phyloP scores from a whole-genome alignment of 2,888 invertebrate genomes.

The Philaethria dido region DNA sequence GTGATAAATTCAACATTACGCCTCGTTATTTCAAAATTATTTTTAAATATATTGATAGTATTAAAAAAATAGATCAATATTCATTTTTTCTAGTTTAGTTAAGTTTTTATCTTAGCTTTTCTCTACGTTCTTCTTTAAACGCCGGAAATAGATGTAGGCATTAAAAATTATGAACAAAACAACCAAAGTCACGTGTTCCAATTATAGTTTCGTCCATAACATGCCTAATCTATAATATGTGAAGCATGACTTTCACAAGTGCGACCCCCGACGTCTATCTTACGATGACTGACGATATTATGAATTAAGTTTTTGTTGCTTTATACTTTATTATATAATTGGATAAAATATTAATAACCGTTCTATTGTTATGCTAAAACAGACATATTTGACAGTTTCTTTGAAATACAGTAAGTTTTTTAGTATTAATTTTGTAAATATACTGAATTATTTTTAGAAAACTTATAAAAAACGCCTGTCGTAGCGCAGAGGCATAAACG shows the following conservation, averaged over 20 bases:
- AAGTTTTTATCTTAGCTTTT: too few relatives aligned
- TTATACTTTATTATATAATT: constrained; percentile 64
- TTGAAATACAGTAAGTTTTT: neutral
- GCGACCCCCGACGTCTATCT: constrained; percentile 51
- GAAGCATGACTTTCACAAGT: constrained; percentile 57
- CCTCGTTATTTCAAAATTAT: constrained; percentile 4
- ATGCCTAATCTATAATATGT: constrained; percentile 29
- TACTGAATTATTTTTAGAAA: neutral
- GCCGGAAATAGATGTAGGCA: neutral
- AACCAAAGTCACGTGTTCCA: constrained; percentile 6
- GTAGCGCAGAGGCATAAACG: too few relatives aligned
- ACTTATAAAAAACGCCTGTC: too few relatives aligned
- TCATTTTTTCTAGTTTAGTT: neutral
- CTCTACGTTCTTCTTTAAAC: too few relatives aligned
- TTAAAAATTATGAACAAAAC: neutral
- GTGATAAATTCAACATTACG: constrained; percentile 25
- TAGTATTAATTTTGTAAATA: neutral
- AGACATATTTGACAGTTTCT: constrained; percentile 49
- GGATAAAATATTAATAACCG: constrained; percentile 69
- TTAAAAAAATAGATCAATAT: neutral
- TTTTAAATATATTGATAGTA: constrained; percentile 1
- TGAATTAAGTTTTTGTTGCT: constrained; percentile 64
- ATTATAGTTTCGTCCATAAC: constrained; percentile 13
- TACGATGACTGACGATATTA: constrained; percentile 72
- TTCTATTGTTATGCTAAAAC: constrained; percentile 41